Conservation (phyloP, 2,888 invertebrate genomes). For the Phania funesta region DNA sequence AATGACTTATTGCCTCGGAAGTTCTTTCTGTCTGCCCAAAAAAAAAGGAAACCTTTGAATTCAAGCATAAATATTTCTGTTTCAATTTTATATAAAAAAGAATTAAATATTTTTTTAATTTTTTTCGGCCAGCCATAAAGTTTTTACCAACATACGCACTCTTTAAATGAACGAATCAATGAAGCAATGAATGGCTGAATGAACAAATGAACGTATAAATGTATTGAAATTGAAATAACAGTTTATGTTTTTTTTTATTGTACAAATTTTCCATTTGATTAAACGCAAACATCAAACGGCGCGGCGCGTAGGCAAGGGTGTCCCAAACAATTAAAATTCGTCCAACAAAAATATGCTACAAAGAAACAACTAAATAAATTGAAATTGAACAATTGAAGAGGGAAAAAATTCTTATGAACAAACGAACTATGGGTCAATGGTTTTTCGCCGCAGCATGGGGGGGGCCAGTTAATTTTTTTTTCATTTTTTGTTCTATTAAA, state of each 20-base stretch:
- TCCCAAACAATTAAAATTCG: constrained; percentile 60
- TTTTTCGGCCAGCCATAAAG: constrained; percentile 20
- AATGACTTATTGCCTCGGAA: not conserved
- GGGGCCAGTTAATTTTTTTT: constrained; percentile 23
- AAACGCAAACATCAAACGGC: constrained; percentile 76
- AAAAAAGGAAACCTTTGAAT: constrained; percentile 26
- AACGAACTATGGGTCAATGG: constrained; percentile 59
- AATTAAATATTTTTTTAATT: not conserved
- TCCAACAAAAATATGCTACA: constrained; percentile 5
- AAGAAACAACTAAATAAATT: constrained; percentile 20
- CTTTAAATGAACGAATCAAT: constrained; percentile 36
- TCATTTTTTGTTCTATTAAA: constrained; percentile 5
- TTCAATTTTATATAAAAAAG: constrained; percentile 39
- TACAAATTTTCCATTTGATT: constrained; percentile 78
- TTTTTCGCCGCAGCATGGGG: constrained; percentile 45
- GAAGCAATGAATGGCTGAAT: constrained; percentile 12
- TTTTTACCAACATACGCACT: constrained; percentile 60
- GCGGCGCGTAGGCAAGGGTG: constrained; percentile 54
- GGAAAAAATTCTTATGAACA: not conserved
- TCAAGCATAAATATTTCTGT: constrained; percentile 60
- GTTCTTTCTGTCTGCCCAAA: not conserved
- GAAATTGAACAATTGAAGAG: not conserved
- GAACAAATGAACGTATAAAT: constrained; percentile 13
- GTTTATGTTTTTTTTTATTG: constrained; percentile 69
- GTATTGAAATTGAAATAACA: constrained; percentile 63